Percentiles rank a stretch among this genome's conserved stretches.
Evolutionary conservation across 2,888 invertebrate genomes (phyloP).

Genomic region (Acrobasis repandana): DNA sequence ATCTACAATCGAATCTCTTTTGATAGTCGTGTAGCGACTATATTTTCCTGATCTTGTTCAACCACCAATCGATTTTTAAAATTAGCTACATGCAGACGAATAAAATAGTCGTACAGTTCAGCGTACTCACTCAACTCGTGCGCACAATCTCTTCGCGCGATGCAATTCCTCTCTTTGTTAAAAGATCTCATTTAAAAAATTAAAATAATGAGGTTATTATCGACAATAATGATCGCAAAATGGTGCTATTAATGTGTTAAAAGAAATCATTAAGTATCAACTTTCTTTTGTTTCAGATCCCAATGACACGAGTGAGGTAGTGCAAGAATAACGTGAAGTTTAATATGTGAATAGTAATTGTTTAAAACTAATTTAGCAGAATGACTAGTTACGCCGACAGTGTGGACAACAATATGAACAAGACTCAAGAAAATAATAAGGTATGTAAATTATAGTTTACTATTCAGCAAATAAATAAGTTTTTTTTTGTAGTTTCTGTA

Average conservation of each 20-base stretch:
- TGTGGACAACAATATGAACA: slow-evolving; percentile 70
- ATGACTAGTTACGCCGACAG: slow-evolving; percentile 58
- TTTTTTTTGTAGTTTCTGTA: no score
- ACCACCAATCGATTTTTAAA: neutral
- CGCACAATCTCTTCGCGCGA: neutral
- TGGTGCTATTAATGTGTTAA: no score
- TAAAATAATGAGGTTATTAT: neutral
- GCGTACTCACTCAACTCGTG: no score
- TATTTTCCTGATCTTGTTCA: slow-evolving; percentile 1
- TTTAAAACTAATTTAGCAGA: slow-evolving; percentile 22
- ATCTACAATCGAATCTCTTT: slow-evolving; percentile 1
- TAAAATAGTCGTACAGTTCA: neutral
- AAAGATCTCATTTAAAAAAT: neutral
- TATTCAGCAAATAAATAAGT: neutral
- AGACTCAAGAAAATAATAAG: slow-evolving; percentile 48
- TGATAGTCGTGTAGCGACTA: neutral
- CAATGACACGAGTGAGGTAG: neutral
- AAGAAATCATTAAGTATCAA: neutral
- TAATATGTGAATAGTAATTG: neutral
- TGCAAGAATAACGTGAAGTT: slow-evolving; percentile 4
- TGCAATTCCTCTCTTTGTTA: neutral
- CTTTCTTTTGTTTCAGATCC: slow-evolving; percentile 23
- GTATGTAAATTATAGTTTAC: slow-evolving; percentile 41
- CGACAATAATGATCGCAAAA: neutral
- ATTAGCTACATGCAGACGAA: neutral